Evolutionary conservation across 1,140 invertebrate species (phyloP).

Genomic region (Lithobius niger): DNA sequence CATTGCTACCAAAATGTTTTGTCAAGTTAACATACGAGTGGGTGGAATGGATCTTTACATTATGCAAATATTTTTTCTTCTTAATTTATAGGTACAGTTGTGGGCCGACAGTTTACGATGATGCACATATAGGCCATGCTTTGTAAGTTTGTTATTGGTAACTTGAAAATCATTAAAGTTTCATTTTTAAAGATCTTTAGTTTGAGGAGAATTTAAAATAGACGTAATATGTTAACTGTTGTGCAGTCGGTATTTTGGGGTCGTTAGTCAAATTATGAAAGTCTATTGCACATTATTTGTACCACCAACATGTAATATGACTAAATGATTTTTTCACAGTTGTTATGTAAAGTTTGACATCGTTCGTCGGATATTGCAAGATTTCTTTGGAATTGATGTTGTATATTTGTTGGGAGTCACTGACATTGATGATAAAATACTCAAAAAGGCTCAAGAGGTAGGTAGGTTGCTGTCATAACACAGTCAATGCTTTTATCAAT

Average conservation of each 20-base stretch:
- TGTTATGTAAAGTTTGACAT: conserved; percentile 77
- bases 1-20: no score
- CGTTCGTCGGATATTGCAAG: conserved; percentile 61
- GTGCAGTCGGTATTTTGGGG: no score
- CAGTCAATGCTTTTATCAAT: no score
- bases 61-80: no score
- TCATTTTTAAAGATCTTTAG: conserved; percentile 6
- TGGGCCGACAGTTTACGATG: conserved; percentile 91
- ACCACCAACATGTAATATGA: conserved; percentile 15
- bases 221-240: no score
- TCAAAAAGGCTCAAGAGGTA: conserved; percentile 47
- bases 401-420: conserved; percentile 79
- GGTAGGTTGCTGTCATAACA: no score
- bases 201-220: no score
- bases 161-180: conserved; percentile 3
- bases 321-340: conserved; percentile 33
- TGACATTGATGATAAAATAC: conserved; percentile 94
- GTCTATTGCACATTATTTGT: neutral
- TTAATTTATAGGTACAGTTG: conserved; percentile 59
- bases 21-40: no score
- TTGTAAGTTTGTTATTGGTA: conserved; percentile 31
- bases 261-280: no score
- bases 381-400: conserved; percentile 62
- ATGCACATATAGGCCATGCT: conserved; percentile 79
- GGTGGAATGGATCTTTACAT: no score